A percentile compares a stretch with the other conserved stretches of the same genome.
Evolutionary conservation across 2,113 vertebrate genomes (phyloP).

Genomic region (Leiothrix lutea): DNA sequence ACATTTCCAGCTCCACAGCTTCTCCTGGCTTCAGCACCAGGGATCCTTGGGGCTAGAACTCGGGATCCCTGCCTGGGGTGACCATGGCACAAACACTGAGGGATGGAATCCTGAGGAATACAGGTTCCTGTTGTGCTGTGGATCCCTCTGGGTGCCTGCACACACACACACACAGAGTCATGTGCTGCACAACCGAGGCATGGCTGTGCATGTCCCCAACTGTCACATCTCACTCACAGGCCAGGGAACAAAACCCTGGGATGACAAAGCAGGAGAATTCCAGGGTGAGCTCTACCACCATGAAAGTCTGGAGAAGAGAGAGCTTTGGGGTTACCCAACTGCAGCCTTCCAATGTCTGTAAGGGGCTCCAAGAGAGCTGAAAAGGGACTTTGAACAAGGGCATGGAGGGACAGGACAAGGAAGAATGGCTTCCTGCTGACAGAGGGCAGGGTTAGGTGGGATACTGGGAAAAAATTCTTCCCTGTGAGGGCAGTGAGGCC

Average conservation of each 20-base stretch:
- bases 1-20: neutral
- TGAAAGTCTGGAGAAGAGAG: neutral
- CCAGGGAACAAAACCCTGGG: neutral
- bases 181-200: neutral
- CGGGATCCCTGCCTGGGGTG: neutral
- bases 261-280: neutral
- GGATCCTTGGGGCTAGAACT: neutral
- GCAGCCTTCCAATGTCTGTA: neutral
- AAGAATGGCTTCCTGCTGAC: neutral
- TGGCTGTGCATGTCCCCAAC: neutral
- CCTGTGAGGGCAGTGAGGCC: neutral
- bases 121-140: neutral
- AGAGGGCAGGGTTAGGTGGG: neutral
- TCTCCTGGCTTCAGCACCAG: neutral
- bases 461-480: neutral
- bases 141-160: neutral
- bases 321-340: neutral
- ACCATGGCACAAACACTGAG: fast-evolving
- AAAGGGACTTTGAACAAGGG: neutral
- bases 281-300: neutral
- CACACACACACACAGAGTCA: neutral
- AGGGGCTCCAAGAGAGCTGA: neutral
- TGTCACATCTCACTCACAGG: neutral
- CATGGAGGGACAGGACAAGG: neutral
- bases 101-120: fast-evolving